These are phyloP conservation scores for Acipenser oxyrinchus DNA, from an alignment of 2,797 vertebrate genomes.

Conservation along the genomic window DNA sequence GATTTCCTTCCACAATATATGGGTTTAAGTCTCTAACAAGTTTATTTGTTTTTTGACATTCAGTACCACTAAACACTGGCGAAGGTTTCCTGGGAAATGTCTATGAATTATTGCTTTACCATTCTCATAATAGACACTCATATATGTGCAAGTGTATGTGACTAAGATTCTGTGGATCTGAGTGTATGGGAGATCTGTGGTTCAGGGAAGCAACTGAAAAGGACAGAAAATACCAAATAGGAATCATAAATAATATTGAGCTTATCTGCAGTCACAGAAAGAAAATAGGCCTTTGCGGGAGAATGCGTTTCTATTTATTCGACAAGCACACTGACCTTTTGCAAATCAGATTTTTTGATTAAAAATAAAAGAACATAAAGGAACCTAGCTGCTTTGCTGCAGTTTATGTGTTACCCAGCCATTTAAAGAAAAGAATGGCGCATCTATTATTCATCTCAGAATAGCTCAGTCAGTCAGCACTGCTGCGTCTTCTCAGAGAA, in stretches of 20 bases:
- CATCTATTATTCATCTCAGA: too few species aligned
- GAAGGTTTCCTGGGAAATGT: slow-evolving; percentile 33
- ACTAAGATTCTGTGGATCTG: not conserved
- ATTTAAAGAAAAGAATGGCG: too few species aligned
- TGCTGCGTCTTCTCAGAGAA: too few species aligned
- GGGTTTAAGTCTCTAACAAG: not conserved
- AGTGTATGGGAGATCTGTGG: slow-evolving; percentile 23
- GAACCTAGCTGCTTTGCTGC: not conserved
- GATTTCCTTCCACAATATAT: not conserved
- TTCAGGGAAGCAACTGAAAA: slow-evolving; percentile 50
- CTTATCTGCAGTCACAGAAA: slow-evolving; percentile 41
- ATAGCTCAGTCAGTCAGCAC: too few species aligned
- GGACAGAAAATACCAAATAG: slow-evolving; percentile 50
- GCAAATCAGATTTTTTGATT: slow-evolving; percentile 14
- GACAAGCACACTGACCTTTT: slow-evolving; percentile 8
- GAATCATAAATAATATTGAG: slow-evolving; percentile 56
- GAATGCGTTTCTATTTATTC: not conserved
- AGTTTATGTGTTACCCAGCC: too few species aligned
- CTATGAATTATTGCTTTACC: slow-evolving; percentile 28
- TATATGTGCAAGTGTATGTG: slow-evolving; percentile 26
- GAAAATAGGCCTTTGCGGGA: not conserved
- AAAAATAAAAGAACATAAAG: not conserved
- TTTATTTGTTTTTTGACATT: slow-evolving; percentile 33
- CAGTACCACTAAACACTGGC: slow-evolving; percentile 32
- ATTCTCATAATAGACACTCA: slow-evolving; percentile 34